A percentile compares a stretch with the other conserved stretches of the same genome.
phyloP scores from a whole-genome alignment of 2,888 invertebrate genomes.

The Sarcophaga rosellei region DNA sequence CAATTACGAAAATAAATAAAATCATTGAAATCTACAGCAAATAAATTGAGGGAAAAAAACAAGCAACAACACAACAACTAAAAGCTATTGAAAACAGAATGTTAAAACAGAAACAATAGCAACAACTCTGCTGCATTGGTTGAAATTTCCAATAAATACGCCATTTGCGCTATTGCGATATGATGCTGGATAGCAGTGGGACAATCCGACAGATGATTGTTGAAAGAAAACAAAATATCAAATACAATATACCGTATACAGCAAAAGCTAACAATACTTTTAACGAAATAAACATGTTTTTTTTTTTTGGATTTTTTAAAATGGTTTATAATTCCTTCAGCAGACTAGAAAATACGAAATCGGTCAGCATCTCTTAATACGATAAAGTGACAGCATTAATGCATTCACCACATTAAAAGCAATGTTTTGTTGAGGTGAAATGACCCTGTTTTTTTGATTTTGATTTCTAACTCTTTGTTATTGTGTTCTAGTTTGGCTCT shows the following conservation, averaged over 20 bases:
- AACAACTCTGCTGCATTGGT: neutral
- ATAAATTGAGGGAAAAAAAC: neutral
- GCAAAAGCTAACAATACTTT: too few relatives aligned
- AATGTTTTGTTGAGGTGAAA: neutral
- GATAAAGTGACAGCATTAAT: too few relatives aligned
- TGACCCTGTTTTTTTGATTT: neutral
- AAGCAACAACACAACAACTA: neutral
- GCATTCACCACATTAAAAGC: too few relatives aligned
- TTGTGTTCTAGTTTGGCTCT: constrained; percentile 23
- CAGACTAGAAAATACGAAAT: too few relatives aligned
- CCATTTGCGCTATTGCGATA: neutral
- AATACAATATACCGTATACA: too few relatives aligned
- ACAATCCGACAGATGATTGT: too few relatives aligned
- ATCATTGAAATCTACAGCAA: constrained; percentile 23
- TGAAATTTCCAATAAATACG: constrained; percentile 2
- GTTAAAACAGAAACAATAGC: constrained; percentile 25
- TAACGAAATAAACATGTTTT: too few relatives aligned
- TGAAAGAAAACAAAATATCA: too few relatives aligned
- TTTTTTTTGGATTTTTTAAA: too few relatives aligned
- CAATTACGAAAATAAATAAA: constrained; percentile 39
- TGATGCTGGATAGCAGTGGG: too few relatives aligned
- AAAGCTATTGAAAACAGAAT: neutral
- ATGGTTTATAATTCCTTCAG: too few relatives aligned
- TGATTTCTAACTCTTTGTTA: neutral
- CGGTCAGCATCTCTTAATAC: too few relatives aligned